Base-by-base conservation (phyloP, 1,140 invertebrate genomes). In the Ips nitidus region DNA sequence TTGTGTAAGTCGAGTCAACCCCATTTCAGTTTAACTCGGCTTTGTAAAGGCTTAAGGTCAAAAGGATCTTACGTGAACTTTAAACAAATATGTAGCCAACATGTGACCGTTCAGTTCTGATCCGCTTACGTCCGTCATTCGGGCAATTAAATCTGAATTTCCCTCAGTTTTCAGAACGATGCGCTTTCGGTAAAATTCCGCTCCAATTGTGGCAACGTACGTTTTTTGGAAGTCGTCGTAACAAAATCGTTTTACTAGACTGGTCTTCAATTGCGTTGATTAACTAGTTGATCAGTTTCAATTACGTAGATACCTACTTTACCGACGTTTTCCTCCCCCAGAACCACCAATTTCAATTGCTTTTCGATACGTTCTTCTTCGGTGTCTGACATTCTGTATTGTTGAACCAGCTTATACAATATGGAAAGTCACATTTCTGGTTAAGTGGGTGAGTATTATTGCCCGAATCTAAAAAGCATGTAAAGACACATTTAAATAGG, bases 121-220 rank as follows among this genome's bases (percentile, higher is more conserved):
- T 4, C 94, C 93, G 40, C 92, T 91, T 59, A 95, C 86, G 79
- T 96, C 94, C 86, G 92, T 94, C 22, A 96, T 82, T 79, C 94
- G 88, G 39, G 94, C 79, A 53, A 87, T 88, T 36, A 90, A 86
- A 77, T 89, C 86, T 74, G 86, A 87, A 73, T 84, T 86, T 72
- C 85, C 86, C 70, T 90, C 88, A 22, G 22, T 22, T 22, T 22
- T 22, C 71, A 94, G 79, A 64, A 86, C 83, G 61, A 91, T 81
- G 75, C 89, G 84, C 76, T 91, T 91, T 41, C 90, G 81, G 77
- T 88, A 92, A 80, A 93, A 93, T 76, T 95, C 93, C 1, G 94
- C 88, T 52, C 94, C 94, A 61, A 89, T 83, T 2, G 94, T 95
- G 50, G 86, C 85, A 66, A 83, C 83, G 73, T 90, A 93, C 78